Evolutionary conservation across 2,113 vertebrate species (phyloP).

Genomic region (Panthera leo): DNA sequence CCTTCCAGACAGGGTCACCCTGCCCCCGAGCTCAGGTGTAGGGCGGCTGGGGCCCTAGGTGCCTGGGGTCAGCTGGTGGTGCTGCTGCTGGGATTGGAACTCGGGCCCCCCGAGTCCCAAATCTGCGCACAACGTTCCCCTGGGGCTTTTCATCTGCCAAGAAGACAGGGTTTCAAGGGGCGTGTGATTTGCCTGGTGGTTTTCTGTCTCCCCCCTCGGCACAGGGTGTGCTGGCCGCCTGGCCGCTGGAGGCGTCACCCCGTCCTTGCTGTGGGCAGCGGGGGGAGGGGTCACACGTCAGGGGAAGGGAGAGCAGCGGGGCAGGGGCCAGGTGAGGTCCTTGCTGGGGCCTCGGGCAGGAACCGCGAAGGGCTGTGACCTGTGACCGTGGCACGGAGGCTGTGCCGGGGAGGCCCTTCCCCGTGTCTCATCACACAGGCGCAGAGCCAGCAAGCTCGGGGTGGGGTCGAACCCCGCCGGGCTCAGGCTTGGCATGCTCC

Average conservation of each 20-base stretch:
- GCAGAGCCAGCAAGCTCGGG: background rate
- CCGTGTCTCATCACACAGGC: background rate
- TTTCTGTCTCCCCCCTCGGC: background rate
- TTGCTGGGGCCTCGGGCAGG: background rate
- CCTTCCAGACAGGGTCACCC: rapidly evolving
- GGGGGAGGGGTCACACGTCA: background rate
- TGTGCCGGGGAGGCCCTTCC: background rate
- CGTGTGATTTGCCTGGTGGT: too few relatives aligned
- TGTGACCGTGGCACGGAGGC: background rate
- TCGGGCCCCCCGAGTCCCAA: background rate
- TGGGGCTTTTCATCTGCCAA: background rate
- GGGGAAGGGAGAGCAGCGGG: background rate
- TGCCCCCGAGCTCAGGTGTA: rapidly evolving
- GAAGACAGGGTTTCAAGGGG: background rate
- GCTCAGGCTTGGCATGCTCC: background rate
- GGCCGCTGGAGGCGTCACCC: too few relatives aligned
- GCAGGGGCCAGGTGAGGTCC: background rate
- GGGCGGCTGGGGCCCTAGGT: background rate
- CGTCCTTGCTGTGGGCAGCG: background rate
- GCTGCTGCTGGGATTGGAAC: background rate
- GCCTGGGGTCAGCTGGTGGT: background rate
- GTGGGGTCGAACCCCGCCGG: background rate
- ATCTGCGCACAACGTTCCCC: background rate
- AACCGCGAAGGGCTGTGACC: background rate
- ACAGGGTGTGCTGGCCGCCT: rapidly evolving